Percentiles rank a stretch among this genome's conserved stretches.
Conservation (phyloP, 2,797 vertebrate species). For the Betta splendens region DNA sequence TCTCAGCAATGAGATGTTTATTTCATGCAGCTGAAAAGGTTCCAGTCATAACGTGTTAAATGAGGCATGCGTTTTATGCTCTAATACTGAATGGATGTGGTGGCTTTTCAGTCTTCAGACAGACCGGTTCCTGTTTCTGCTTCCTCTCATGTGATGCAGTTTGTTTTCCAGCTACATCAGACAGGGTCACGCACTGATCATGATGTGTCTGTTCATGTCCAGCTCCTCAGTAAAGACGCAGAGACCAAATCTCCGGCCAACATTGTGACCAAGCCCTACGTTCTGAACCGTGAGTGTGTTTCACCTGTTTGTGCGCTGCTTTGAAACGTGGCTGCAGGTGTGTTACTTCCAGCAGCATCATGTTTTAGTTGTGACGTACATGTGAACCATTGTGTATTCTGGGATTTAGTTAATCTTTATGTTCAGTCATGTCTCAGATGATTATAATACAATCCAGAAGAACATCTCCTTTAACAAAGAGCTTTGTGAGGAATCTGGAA, state of each 20-base stretch:
- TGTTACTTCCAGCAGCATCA: too few species aligned
- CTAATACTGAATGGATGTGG: background rate
- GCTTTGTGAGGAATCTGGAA: too few species aligned
- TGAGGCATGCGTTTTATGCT: background rate
- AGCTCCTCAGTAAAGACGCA: conserved; percentile 64
- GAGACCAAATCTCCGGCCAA: background rate
- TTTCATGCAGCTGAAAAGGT: background rate
- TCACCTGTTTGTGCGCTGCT: too few species aligned
- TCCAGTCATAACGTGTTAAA: background rate
- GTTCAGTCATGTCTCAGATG: too few species aligned
- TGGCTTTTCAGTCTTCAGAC: too few species aligned
- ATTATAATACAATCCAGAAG: too few species aligned
- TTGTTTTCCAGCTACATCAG: background rate
- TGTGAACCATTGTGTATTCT: too few species aligned
- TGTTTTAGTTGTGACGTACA: too few species aligned
- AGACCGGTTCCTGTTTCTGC: background rate
- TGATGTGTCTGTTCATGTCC: conserved; percentile 13
- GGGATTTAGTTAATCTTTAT: too few species aligned
- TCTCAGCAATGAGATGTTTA: background rate
- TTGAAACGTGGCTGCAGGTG: too few species aligned
- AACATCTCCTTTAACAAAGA: too few species aligned
- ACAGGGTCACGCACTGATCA: too few species aligned
- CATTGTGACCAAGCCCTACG: conserved; percentile 86
- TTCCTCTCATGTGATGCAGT: background rate
- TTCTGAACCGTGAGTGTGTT: conserved; percentile 85